Evolutionary conservation across 2,888 invertebrate genomes (phyloP).

Genomic region (Folsomia manolachei): DNA sequence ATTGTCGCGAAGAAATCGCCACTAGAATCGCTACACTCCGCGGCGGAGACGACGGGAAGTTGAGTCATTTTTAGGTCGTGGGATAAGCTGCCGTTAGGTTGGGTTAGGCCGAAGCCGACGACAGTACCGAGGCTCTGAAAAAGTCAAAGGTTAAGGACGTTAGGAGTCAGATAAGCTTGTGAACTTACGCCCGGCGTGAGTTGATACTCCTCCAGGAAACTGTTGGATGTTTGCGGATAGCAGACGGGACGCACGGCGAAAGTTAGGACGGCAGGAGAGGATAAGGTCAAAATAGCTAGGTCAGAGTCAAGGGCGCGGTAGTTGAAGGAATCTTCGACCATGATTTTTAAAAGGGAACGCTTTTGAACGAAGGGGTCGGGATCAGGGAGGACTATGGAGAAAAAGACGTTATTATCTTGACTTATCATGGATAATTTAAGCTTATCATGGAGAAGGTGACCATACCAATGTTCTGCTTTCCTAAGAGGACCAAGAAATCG

Average conservation of each 20-base stretch:
- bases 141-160: no score
- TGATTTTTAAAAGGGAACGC: constrained; percentile 39
- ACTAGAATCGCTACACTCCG: constrained; percentile 44
- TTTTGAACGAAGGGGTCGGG: constrained; percentile 47
- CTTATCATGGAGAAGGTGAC: neutral
- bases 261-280: constrained; percentile 55
- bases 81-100: constrained; percentile 55
- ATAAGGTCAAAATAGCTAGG: constrained; percentile 58
- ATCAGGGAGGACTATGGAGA: constrained; percentile 40
- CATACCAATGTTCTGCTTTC: constrained; percentile 46
- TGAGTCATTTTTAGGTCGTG: constrained; percentile 42
- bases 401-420: neutral
- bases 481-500: constrained; percentile 42
- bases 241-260: constrained; percentile 59
- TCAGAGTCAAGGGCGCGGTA: constrained; percentile 57
- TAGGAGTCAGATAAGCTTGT: no score
- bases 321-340: constrained; percentile 49
- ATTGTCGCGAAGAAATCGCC: constrained; percentile 48
- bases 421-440: neutral
- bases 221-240: constrained; percentile 49
- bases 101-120: constrained; percentile 63
- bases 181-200: no score
- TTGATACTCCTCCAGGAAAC: constrained; percentile 49
- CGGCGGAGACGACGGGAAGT: constrained; percentile 46
- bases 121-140: constrained; percentile 51